Percentiles rank a stretch among this genome's conserved stretches.
These are phyloP conservation scores for Nothocercus julius DNA, from an alignment of 2,113 vertebrate species.

Conservation along the genomic window DNA sequence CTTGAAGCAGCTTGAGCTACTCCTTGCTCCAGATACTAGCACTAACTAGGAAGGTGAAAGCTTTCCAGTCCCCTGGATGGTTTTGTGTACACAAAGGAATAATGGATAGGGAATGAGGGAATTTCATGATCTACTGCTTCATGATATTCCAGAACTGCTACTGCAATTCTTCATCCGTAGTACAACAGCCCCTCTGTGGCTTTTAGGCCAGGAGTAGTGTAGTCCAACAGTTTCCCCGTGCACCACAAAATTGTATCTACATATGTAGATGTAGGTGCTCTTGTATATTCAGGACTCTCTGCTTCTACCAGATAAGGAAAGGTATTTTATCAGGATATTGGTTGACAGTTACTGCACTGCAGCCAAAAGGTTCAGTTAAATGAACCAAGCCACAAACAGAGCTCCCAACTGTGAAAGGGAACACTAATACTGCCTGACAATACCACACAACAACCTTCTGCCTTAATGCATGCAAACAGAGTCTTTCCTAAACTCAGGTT, in stretches of 20 bases:
- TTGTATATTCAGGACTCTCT: neutral
- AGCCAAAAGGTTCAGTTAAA: neutral
- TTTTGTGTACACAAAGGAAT: neutral
- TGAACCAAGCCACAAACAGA: neutral
- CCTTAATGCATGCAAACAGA: neutral
- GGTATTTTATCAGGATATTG: neutral
- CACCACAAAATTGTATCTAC: neutral
- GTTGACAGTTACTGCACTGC: neutral
- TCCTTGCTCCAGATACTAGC: neutral
- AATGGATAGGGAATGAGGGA: neutral
- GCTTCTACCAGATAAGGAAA: neutral
- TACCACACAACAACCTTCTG: neutral
- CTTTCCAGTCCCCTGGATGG: neutral
- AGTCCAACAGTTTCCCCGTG: neutral
- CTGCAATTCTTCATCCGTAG: neutral
- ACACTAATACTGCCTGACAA: neutral
- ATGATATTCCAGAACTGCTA: neutral
- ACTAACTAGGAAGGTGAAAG: neutral
- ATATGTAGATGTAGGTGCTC: too few species aligned
- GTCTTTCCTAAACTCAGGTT: neutral
- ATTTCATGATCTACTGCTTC: neutral
- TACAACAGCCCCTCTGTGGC: neutral
- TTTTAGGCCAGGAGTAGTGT: neutral
- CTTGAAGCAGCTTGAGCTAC: neutral
- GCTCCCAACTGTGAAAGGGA: neutral